Base-by-base conservation (phyloP, 2,113 vertebrate genomes). In the Osmerus mordax region DNA sequence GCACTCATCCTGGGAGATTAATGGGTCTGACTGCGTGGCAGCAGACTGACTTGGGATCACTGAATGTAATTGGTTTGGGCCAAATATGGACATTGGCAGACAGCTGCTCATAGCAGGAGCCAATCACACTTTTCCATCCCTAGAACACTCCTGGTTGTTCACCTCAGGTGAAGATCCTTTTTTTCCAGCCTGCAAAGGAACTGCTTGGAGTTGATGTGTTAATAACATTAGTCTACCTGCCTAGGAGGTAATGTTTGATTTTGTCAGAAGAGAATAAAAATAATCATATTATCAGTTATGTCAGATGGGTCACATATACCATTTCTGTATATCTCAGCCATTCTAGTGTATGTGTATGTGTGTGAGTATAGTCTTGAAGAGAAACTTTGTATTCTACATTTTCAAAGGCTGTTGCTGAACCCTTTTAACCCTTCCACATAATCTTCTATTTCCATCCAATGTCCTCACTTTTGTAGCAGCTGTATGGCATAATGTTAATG, bases 401-500 rank as follows among this genome's bases (percentile, higher is more conserved):
- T 62, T 13, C 54, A 8, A n/a, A 56, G n/a, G 54, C 54, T 56
- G 12, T 59, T 28, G 32, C 19, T 32, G 73, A 76, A 77, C 73
- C 79, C 67, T 84, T 84, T 86, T 89, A 84, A 90, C 91, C 41
- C 41, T 87, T 84, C 82, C 84, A 87, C 84, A 78, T 77, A 83
- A 84, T 88, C 81, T 36, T 85, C 85, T 88, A 85, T 88, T 88
- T 87, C 87, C 79, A 77, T 47, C 87, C 77, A 80, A 87, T 87
- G 86, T 89, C 83, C 65, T 79, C 66, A 53, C 87, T 88, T 83
- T 23, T 83, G 87, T 86, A 88, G 81, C 88, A 88, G 90, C 88
- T 91, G 90, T 87, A 90, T 85, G 84, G 90, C 88, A 89, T 89
- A 87, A 92, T 92, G 90, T 89, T 92, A 92, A 93, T 92, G 90